Evolutionary conservation across 30 jellyfish, hydroid and myxozoan species (phyloP), one percentile per base, ranked within the genome.

Genomic region (Catostylus mosaicus): DNA sequence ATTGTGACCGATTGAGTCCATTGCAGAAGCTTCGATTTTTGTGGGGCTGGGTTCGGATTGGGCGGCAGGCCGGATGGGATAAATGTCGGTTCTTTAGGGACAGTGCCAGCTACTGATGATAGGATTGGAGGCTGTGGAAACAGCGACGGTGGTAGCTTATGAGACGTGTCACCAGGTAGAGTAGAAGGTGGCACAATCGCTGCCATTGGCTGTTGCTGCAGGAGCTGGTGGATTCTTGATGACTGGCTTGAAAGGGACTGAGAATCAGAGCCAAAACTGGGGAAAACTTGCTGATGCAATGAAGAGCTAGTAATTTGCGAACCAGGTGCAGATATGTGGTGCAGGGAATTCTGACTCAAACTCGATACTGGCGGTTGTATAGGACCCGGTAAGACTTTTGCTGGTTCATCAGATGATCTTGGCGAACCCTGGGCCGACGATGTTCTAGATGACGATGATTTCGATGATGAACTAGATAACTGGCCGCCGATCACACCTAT

Each of bases 1-100:
- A 87, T 75, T 1, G 85, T 27, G 68, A 62, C 56, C 36, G 95
- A 50, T 62, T 92, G 98, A 6, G 96, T 86, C 98, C 98, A 92
- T 38, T 92, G 96, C 29, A 63, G 83, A 3, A 92, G 89, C 73
- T 92, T 92, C 32, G 98, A 92, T 50, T 81, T 63, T 78, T 79
- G 95, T 20, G 98, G 97, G 34, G 89, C 98, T 23, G 88, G 73
- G 43, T 62, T 56, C 9, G 77, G 57, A 45, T 67, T 80, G 1
- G 59, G 22, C 12, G 90, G 77, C 19, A 65, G 62, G 2, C 75
- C 48, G 5, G 91, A 23, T 14, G 83, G 73, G 16, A 68, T 68
- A 27, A 80, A 80, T 14, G 65, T 54, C 26, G 76, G 67, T n/a
- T 80, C 91, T 14, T 22, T 66, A 12, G 78, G n/a, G 33, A 40